Base-by-base conservation (phyloP, 2,797 vertebrate genomes). In the Sebastes umbrosus region DNA sequence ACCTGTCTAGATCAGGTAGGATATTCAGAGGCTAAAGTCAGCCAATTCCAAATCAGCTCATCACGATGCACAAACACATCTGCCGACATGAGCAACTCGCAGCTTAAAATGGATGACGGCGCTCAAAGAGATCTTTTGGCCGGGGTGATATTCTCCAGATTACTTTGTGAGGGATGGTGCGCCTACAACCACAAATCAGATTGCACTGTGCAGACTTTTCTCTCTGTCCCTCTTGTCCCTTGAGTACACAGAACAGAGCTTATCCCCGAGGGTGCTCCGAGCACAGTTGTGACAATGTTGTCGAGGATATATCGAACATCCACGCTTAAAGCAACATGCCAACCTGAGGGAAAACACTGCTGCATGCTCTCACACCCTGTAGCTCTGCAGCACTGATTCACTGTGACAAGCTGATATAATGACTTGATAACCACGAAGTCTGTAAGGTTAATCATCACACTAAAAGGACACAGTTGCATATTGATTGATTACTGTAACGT, bases 401-500 rank as follows among this genome's bases (percentile, higher is more conserved):
- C 69, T 46, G 64, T 63, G 73, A 85, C 83, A 86, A 75, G 77
- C 62, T 78, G 75, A 81, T 78, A 62, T 84, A 82, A 86, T 70
- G 63, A 79, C 72, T 85, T 71, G 63, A 83, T 85, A 82, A 82
- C 59, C 52, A 46, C 25, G 46, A 72, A 46, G 64, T 80, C 79
- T 79, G 82, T 83, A 43, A 88, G 87, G 87, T 91, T 92, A 92
- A 91, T 91, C 76, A 80, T 69, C 65, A 43, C 80, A 82, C 74
- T 84, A 43, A 89, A 87, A 84, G 83, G 86, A 88, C 84, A 73
- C 55, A 9, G 77, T 87, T 91, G 83, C 72, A 86, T 84, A 82
- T 88, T 89, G 86, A 93, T 86, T 84, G 86, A 93, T 90, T 79
- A 88, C 75, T 82, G 78, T 85, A 85, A 85, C 80, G 67, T 69